Conservation (phyloP, 2,113 vertebrate genomes). For the Malurus cyaneus region DNA sequence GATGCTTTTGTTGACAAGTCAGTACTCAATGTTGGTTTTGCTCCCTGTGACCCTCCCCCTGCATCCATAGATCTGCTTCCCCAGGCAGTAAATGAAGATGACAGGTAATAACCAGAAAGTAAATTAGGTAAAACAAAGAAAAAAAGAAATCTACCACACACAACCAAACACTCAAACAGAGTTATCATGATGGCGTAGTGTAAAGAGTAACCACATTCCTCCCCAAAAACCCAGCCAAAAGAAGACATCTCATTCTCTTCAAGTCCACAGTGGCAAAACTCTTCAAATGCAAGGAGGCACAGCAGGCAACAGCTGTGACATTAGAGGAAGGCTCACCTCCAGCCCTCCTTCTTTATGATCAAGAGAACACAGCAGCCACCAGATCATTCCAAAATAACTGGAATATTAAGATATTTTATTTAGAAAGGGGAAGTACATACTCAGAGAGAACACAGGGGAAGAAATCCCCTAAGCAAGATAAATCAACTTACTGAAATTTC, state of each 20-base stretch:
- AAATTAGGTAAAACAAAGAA: not conserved
- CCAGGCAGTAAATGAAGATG: not conserved
- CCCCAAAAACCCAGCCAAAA: not conserved
- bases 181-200: not conserved
- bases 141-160: not conserved
- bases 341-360: not conserved
- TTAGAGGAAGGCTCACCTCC: accelerated
- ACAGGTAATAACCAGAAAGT: not conserved
- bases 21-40: not conserved
- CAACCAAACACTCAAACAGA: not conserved
- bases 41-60: not conserved
- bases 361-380: not conserved
- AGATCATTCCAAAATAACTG: not conserved
- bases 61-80: not conserved
- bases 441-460: not conserved
- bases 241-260: not conserved
- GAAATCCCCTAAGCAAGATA: not conserved
- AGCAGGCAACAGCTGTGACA: not conserved
- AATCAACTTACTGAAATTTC: not conserved
- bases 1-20: not conserved
- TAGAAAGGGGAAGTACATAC: not conserved
- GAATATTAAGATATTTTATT: not conserved
- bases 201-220: not conserved
- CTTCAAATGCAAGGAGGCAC: not conserved
- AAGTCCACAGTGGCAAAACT: not conserved